A percentile compares a stretch with the other conserved stretches of the same genome.
phyloP scores from a whole-genome alignment of 2,797 vertebrate species.

The Potorous gilbertii region DNA sequence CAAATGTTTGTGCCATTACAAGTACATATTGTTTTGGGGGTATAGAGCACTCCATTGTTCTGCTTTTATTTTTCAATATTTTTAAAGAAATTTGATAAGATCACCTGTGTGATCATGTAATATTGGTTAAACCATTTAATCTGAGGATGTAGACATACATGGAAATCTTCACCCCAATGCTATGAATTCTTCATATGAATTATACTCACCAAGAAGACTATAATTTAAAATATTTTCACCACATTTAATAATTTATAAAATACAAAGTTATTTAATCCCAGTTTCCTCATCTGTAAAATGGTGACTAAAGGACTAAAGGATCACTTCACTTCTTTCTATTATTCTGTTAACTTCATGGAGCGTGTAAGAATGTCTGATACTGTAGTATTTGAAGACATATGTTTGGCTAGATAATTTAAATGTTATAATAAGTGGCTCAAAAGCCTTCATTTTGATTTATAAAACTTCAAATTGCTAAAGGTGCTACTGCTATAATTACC shows the following conservation, averaged over 20 bases:
- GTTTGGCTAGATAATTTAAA: conserved; percentile 17
- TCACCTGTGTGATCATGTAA: neutral
- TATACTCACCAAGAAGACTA: conserved; percentile 18
- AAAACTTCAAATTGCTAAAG: conserved; percentile 27
- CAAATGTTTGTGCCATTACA: conserved; percentile 8
- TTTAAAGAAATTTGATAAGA: conserved; percentile 40
- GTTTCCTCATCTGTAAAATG: neutral
- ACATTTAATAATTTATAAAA: conserved; percentile 45
- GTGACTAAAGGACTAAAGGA: neutral
- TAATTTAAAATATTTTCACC: conserved; percentile 34
- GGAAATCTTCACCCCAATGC: conserved; percentile 7
- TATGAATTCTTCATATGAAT: neutral
- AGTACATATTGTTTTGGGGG: conserved; percentile 22
- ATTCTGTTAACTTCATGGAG: neutral
- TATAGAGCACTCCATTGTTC: neutral
- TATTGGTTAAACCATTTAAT: neutral
- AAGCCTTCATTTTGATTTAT: conserved; percentile 32
- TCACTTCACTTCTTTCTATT: neutral
- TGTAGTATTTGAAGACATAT: neutral
- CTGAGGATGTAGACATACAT: neutral
- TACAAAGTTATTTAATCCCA: conserved; percentile 16
- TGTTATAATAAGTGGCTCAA: conserved; percentile 1
- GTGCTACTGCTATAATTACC: neutral
- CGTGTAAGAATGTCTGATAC: neutral
- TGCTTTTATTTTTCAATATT: neutral